Conservation (phyloP, 2,888 invertebrate genomes). For the Dryadula phaetusa region DNA sequence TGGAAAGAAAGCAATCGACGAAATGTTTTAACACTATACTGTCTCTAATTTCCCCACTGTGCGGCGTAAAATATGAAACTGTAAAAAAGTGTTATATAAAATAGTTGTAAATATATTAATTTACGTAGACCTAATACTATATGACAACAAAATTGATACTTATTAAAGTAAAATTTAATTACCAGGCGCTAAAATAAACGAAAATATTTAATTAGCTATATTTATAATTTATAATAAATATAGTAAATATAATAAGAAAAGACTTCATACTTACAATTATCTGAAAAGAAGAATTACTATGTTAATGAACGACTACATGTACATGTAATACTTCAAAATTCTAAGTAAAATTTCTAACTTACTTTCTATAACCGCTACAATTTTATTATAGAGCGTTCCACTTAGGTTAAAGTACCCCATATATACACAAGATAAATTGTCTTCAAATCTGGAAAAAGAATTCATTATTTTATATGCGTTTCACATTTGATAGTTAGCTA, state of each 20-base stretch:
- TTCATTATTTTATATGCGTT: too few species aligned
- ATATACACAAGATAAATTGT: conserved; percentile 61
- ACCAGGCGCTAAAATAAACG: conserved; percentile 44
- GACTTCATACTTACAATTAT: conserved; percentile 54
- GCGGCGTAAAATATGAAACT: too few species aligned
- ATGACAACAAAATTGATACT: background rate
- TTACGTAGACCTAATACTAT: too few species aligned
- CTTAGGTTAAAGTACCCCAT: conserved; percentile 58
- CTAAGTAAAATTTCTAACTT: conserved; percentile 13
- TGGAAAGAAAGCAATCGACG: too few species aligned
- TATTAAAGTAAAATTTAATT: conserved; percentile 15
- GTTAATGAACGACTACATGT: background rate
- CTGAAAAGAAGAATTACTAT: conserved; percentile 48
- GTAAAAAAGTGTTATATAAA: too few species aligned
- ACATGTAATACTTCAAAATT: too few species aligned
- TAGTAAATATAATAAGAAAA: background rate
- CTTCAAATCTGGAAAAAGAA: conserved; percentile 59
- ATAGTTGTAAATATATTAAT: too few species aligned
- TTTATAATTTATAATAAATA: background rate
- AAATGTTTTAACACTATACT: too few species aligned
- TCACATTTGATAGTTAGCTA: too few species aligned
- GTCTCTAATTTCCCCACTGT: too few species aligned
- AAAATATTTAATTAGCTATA: conserved; percentile 9
- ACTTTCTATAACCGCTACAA: conserved; percentile 65
- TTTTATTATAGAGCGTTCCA: conserved; percentile 49